These are phyloP conservation scores for Alitta virens DNA, from an alignment of 2,888 invertebrate genomes.

Conservation along the genomic window DNA sequence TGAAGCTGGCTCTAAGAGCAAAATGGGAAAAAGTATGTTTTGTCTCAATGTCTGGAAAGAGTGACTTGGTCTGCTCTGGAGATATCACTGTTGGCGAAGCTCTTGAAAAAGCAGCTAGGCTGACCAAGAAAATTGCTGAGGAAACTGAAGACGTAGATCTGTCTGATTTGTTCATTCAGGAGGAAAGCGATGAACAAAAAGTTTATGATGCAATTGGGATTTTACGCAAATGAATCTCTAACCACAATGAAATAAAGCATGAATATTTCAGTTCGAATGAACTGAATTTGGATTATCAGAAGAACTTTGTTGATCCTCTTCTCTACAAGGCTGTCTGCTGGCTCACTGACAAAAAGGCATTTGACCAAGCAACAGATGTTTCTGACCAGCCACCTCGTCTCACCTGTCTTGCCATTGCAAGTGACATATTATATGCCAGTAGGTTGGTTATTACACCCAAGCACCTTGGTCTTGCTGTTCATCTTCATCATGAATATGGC, in stretches of 20 bases:
- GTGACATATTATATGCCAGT: too few relatives aligned
- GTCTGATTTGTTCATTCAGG: background rate
- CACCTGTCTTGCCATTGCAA: background rate
- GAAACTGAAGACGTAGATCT: background rate
- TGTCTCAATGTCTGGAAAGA: too few relatives aligned
- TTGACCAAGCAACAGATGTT: too few relatives aligned
- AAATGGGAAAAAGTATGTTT: too few relatives aligned
- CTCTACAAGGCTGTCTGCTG: background rate
- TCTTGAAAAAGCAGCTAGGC: background rate
- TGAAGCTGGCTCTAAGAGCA: too few relatives aligned
- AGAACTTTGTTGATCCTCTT: background rate
- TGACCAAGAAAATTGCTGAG: background rate
- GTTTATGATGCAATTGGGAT: slow-evolving; percentile 5
- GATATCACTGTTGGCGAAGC: background rate
- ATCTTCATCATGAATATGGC: slow-evolving; percentile 1
- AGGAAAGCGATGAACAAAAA: background rate
- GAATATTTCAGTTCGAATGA: background rate
- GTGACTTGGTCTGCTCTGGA: slow-evolving; percentile 1
- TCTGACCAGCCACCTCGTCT: background rate
- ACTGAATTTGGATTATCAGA: background rate
- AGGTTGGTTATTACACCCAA: background rate
- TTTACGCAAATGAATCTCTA: background rate
- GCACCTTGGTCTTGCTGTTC: background rate
- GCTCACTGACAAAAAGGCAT: too few relatives aligned
- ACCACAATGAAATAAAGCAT: background rate